Base-by-base conservation (phyloP, 2,888 invertebrate genomes). In the Orthosia cruda region DNA sequence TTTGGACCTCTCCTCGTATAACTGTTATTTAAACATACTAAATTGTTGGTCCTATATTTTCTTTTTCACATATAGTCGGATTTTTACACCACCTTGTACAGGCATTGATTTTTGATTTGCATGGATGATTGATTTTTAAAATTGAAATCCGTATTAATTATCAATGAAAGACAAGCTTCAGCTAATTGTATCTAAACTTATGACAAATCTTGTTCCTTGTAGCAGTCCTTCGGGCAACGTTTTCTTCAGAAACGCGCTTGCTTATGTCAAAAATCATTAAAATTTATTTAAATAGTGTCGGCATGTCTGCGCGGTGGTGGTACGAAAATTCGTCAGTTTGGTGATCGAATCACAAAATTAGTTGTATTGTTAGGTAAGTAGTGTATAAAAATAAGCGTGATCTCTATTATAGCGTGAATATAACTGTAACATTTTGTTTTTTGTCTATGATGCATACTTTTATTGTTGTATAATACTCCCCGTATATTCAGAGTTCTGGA, bases 301-400 rank as follows among this genome's bases (percentile, higher is more conserved):
- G 72, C 62, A 49, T 77, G 71, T 63, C 23, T 70, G 83, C 72
- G 74, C 77, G 71, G 74, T 77, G 71, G 74, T 77, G 86, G 63
- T 71, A 67, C 23, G 55, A 62, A 61, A 66, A 62, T 65, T 69
- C 64, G 65, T 26, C 59, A 63, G 59, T 69, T 80, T 52, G 40
- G 80, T 83, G 54, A 73, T 77, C 63, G 64, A 74, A 76, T 72
- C 80, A 86, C 80, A 80, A 87, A 79, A 73, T 85, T 77, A 73
- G 68, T 65, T 67, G 66, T 76, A 84, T 64, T 74, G 52, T 80
- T 74, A 74, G 59, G 67, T 71, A 65, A 75, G 75, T 85, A 85
- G 78, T 74, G 68, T 71, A 66, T 70, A 75, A 69, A 74, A 26
- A 49, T 71, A 72, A 72, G 73, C 49, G 55, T 71, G 81, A 75